Base-by-base conservation (phyloP, 2,113 vertebrate species). In the Diadophis punctatus region DNA sequence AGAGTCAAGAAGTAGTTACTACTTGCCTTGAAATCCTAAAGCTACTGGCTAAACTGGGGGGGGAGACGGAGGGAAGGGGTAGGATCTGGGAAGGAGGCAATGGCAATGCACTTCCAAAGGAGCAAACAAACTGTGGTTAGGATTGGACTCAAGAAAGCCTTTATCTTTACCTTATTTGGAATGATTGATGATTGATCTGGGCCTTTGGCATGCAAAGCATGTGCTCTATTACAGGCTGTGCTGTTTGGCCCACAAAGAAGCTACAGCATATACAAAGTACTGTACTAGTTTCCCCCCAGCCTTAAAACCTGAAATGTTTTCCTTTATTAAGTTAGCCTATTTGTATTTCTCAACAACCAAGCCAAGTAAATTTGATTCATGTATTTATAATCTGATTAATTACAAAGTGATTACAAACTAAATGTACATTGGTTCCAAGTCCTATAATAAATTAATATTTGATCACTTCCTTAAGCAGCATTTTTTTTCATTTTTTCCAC, bases 401-500 rank as follows among this genome's bases (percentile, higher is more conserved):
- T 48, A 60, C 12, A 48, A 89, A 56, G 30, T n/a, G 23, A 90
- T 90, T 74, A 74, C 30, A 68, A 68, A 2, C 43, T 90, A 39
- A 55, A 91, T 94, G 91, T 87, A 93, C 39, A 94, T 23, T 94
- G 93, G 90, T 91, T 95, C 92, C 25, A 0, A 8, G 89, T 48
- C 30, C 60, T 86, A 85, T 34, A 68, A 93, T 95, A 93, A 51
- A 92, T 94, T 55, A 93, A 92, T 86, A 39, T 86, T 30, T 48
- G 30, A 34, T 51, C 52, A 60, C 56, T 34, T 22, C 30, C 86
- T 92, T 10, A 56, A 92, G 25, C 18, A 85, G 53, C 16, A 89
- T 23, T n/a, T 43, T 90, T 3, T 56, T 23, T 22, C 52, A 53
- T 30, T 80, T 22, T 48, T 43, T 4, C n/a, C 14, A 53, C 5